These are phyloP conservation scores for Nyctibius bracteatus DNA, from an alignment of 2,113 vertebrate species.

Conservation along the genomic window DNA sequence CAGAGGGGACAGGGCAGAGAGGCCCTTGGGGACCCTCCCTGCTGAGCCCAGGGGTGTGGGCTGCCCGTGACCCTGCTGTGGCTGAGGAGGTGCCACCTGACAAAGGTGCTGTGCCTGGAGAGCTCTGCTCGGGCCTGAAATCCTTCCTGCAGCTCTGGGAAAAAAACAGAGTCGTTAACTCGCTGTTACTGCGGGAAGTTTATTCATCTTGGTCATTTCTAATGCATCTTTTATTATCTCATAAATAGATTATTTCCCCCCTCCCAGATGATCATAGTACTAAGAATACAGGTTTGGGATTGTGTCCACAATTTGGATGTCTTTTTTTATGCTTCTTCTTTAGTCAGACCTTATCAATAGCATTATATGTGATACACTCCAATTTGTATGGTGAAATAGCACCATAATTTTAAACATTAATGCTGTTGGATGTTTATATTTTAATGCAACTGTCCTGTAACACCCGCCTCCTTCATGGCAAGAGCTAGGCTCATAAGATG, in stretches of 20 bases:
- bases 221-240: not conserved
- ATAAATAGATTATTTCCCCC: not conserved
- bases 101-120: not conserved
- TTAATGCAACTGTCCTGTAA: not conserved
- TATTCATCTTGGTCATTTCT: not conserved
- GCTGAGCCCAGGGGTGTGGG: not conserved
- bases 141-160: not conserved
- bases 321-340: not conserved
- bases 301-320: accelerated
- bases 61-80: not conserved
- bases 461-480: not conserved
- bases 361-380: accelerated
- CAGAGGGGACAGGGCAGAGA: not conserved
- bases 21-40: not conserved
- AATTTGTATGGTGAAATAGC: not conserved
- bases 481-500: not conserved
- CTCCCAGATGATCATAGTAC: not conserved
- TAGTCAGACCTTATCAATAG: not conserved
- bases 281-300: not conserved
- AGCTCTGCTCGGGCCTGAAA: not conserved
- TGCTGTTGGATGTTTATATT: not conserved
- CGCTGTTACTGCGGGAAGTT: not conserved
- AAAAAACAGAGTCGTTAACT: not conserved
- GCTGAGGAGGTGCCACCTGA: not conserved
- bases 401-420: accelerated